A percentile compares a stretch with the other conserved stretches of the same genome.
These are phyloP conservation scores for Merodon equestris DNA, from an alignment of 2,888 invertebrate genomes.

Conservation along the genomic window DNA sequence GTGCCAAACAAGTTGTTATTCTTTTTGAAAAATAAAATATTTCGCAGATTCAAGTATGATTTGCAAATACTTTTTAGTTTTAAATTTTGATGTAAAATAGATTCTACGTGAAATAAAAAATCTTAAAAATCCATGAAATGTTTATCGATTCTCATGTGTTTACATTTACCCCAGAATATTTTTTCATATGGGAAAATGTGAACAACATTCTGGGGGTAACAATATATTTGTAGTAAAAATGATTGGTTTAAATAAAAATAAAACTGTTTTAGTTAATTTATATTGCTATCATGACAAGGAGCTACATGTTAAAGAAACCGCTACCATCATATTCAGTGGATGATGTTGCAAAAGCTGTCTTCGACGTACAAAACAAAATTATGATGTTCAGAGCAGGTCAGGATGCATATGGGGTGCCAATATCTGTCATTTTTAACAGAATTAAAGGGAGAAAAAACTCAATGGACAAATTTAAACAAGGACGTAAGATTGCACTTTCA, in stretches of 20 bases:
- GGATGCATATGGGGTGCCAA: constrained; percentile 17
- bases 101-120: constrained; percentile 24
- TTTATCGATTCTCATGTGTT: too few species aligned
- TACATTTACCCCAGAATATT: too few species aligned
- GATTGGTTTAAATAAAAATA: constrained; percentile 15
- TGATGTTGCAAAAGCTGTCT: background rate
- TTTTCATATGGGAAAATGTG: background rate
- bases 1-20: background rate
- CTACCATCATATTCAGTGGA: constrained; percentile 18
- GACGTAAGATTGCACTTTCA: too few species aligned
- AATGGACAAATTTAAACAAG: constrained; percentile 25
- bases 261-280: too few species aligned
- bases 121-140: background rate
- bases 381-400: constrained; percentile 19
- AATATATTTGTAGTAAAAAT: constrained; percentile 9
- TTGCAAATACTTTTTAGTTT: constrained; percentile 22
- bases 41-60: constrained; percentile 10
- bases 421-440: constrained; percentile 20
- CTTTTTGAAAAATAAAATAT: too few species aligned
- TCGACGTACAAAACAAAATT: constrained; percentile 21
- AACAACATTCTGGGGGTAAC: constrained; percentile 8
- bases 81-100: constrained; percentile 12
- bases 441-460: constrained; percentile 13
- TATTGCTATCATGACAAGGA: constrained; percentile 14
- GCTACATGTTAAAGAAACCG: constrained; percentile 16